Percentiles rank a stretch among this genome's conserved stretches.
These are phyloP conservation scores for Oreochromis mossambicus DNA, from an alignment of 2,797 vertebrate species.

Conservation along the genomic window DNA sequence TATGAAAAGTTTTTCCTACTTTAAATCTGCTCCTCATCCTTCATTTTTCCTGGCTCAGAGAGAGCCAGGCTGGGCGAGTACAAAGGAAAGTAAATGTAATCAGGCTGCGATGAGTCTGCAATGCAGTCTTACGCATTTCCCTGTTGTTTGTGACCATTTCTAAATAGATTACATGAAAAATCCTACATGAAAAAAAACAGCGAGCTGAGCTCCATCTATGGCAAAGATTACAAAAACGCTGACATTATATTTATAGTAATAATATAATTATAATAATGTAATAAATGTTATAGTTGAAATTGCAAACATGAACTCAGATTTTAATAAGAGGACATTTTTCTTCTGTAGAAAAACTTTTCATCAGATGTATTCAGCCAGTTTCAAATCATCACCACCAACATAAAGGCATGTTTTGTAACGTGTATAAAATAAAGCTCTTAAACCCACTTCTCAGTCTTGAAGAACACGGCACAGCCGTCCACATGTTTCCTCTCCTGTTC, in stretches of 20 bases:
- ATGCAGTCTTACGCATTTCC: background rate
- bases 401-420: background rate
- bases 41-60: background rate
- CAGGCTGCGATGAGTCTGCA: background rate
- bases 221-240: background rate
- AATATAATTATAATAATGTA: background rate
- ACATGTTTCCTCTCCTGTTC: conserved; percentile 97
- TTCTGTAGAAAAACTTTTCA: background rate
- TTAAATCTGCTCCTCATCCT: background rate
- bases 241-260: background rate
- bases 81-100: no score
- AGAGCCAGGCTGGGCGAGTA: rapidly evolving
- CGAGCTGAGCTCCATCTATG: background rate
- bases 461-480: conserved; percentile 97
- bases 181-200: background rate
- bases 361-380: rapidly evolving
- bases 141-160: background rate
- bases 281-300: rapidly evolving
- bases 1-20: background rate
- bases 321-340: background rate
- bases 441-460: conserved; percentile 94
- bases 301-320: background rate
- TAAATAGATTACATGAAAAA: background rate
- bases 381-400: background rate
- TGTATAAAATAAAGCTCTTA: background rate